Evolutionary conservation across 2,888 invertebrate species (phyloP).

Genomic region (Athrips mouffetella): DNA sequence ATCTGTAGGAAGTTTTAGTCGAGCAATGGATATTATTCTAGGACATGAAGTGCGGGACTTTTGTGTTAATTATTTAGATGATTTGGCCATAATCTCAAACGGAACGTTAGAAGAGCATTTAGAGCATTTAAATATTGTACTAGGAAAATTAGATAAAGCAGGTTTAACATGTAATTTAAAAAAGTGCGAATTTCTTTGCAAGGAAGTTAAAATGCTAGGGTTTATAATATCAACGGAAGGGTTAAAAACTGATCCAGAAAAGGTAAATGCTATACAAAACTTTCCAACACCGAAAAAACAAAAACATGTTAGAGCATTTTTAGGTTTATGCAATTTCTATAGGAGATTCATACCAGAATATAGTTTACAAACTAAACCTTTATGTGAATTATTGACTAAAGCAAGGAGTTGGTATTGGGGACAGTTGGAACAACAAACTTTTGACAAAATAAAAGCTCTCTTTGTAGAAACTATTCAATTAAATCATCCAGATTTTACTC

Average conservation of each 20-base stretch:
- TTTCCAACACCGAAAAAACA: not conserved
- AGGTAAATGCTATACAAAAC: slow-evolving; percentile 3
- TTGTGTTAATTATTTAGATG: slow-evolving; percentile 31
- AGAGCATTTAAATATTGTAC: slow-evolving; percentile 22
- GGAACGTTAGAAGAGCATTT: slow-evolving; percentile 23
- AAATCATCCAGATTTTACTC: slow-evolving; percentile 9
- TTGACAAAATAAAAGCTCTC: slow-evolving; percentile 22
- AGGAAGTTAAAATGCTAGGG: slow-evolving; percentile 1
- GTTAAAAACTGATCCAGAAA: not conserved
- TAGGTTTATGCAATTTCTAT: slow-evolving; percentile 26
- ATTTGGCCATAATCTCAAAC: slow-evolving; percentile 25
- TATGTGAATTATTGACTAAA: slow-evolving; percentile 18
- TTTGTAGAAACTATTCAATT: slow-evolving; percentile 20
- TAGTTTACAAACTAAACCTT: slow-evolving; percentile 15
- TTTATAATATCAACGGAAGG: not conserved
- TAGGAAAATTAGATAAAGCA: slow-evolving; percentile 14
- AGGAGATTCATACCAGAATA: slow-evolving; percentile 27
- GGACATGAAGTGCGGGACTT: slow-evolving; percentile 26
- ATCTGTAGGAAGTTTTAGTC: slow-evolving; percentile 28
- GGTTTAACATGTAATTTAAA: slow-evolving; percentile 15
- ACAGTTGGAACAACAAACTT: slow-evolving; percentile 17
- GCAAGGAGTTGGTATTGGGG: not conserved
- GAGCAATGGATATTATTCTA: slow-evolving; percentile 31
- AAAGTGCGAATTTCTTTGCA: slow-evolving; percentile 6
- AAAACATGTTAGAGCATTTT: not conserved